phyloP scores from a whole-genome alignment of 2,113 vertebrate species.

The Odobenus rosmarus region DNA sequence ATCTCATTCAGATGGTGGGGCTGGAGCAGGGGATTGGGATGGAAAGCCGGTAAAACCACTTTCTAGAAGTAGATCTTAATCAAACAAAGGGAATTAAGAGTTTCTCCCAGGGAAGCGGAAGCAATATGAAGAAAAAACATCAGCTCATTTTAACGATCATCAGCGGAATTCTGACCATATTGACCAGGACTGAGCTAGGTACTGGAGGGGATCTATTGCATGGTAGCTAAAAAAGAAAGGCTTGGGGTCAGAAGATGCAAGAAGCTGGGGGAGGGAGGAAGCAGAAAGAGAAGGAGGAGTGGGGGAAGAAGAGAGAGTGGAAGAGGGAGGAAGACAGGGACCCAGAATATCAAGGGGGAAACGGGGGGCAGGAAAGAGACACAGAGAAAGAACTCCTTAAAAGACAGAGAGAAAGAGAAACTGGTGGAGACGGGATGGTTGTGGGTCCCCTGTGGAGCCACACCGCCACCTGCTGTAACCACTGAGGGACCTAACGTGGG shows the following conservation, averaged over 20 bases:
- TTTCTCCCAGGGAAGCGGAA: background rate
- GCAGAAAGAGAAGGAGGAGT: background rate
- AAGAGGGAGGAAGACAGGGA: background rate
- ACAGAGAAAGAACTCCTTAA: background rate
- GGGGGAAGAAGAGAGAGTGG: fast-evolving
- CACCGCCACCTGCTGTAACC: background rate
- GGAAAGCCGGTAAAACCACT: background rate
- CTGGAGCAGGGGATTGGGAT: too few species aligned
- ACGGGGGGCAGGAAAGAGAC: too few species aligned
- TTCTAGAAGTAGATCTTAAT: background rate
- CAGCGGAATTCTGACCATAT: background rate
- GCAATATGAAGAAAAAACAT: too few species aligned
- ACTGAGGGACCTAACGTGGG: background rate
- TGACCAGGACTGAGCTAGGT: background rate
- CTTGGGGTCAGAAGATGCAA: background rate
- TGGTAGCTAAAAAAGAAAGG: background rate
- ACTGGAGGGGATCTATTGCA: too few species aligned
- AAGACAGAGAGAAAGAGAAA: background rate
- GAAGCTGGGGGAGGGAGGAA: too few species aligned
- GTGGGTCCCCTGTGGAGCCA: background rate
- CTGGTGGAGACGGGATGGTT: too few species aligned
- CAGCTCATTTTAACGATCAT: background rate
- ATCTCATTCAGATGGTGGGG: too few species aligned
- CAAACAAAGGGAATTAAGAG: background rate
- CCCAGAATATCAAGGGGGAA: background rate